phyloP scores from a whole-genome alignment of 2,888 invertebrate genomes.

The Notodonta ziczac region DNA sequence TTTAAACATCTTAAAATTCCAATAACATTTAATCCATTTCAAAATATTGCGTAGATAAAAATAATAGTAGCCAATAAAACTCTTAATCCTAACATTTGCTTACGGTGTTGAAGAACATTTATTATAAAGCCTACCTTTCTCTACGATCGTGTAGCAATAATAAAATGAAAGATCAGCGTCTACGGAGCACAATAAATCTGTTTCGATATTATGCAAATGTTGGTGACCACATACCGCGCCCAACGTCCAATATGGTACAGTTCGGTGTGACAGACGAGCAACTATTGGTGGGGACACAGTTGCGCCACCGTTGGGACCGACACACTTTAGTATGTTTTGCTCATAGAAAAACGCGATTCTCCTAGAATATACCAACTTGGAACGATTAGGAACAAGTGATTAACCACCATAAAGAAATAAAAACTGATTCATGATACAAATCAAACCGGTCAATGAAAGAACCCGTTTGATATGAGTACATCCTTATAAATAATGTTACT shows the following conservation, averaged over 20 bases:
- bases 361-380: too few relatives aligned
- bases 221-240: constrained; percentile 33
- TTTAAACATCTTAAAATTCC: not conserved
- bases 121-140: constrained; percentile 26
- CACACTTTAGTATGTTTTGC: too few relatives aligned
- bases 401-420: too few relatives aligned
- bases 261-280: constrained; percentile 4
- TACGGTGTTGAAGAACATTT: constrained; percentile 1
- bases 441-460: too few relatives aligned
- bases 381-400: too few relatives aligned
- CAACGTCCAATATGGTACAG: constrained; percentile 24
- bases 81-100: not conserved
- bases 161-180: constrained; percentile 33
- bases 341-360: too few relatives aligned
- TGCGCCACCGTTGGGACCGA: not conserved
- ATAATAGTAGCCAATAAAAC: not conserved
- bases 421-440: too few relatives aligned
- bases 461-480: too few relatives aligned
- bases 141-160: constrained; percentile 16
- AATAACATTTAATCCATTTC: not conserved
- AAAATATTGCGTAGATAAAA: not conserved
- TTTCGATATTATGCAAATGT: constrained; percentile 37
- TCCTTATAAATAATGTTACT: too few relatives aligned
- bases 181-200: constrained; percentile 34
- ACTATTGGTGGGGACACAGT: not conserved